Conservation (phyloP, 1,140 invertebrate genomes). For the Ericerus pela region DNA sequence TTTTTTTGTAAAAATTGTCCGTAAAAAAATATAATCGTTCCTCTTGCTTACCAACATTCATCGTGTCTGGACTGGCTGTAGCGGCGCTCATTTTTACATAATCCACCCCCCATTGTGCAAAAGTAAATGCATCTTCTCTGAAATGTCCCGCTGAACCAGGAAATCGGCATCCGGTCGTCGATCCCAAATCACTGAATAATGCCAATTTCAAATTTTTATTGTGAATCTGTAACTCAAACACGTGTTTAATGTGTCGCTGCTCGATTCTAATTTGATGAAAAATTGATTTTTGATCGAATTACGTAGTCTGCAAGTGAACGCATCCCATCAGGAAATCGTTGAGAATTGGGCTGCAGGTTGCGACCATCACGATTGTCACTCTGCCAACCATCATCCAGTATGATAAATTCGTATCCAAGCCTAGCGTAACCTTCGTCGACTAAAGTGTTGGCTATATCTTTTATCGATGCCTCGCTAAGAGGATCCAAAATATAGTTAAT, state of each 20-base stretch:
- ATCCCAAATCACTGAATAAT: not conserved
- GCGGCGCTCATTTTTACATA: slow-evolving; percentile 2
- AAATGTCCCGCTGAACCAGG: not conserved
- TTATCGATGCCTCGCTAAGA: slow-evolving; percentile 40
- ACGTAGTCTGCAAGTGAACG: slow-evolving; percentile 42
- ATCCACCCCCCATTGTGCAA: not conserved
- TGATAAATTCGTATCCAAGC: slow-evolving; percentile 41
- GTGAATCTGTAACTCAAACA: not conserved
- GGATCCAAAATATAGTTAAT: no score
- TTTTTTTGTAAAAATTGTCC: not conserved
- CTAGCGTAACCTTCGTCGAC: slow-evolving; percentile 39
- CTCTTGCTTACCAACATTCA: slow-evolving; percentile 1
- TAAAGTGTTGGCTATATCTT: slow-evolving; percentile 39
- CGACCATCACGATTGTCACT: slow-evolving; percentile 30
- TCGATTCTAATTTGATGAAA: not conserved
- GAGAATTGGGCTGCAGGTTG: slow-evolving; percentile 35
- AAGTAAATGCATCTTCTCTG: not conserved
- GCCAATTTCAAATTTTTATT: not conserved
- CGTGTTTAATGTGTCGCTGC: not conserved
- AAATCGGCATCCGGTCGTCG: not conserved
- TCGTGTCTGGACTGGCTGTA: not conserved
- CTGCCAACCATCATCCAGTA: slow-evolving; percentile 47
- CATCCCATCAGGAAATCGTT: slow-evolving; percentile 46
- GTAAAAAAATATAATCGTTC: not conserved
- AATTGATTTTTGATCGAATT: slow-evolving; percentile 22